Base-by-base conservation (phyloP, 2,797 vertebrate species). In the Malacoraja senta region DNA sequence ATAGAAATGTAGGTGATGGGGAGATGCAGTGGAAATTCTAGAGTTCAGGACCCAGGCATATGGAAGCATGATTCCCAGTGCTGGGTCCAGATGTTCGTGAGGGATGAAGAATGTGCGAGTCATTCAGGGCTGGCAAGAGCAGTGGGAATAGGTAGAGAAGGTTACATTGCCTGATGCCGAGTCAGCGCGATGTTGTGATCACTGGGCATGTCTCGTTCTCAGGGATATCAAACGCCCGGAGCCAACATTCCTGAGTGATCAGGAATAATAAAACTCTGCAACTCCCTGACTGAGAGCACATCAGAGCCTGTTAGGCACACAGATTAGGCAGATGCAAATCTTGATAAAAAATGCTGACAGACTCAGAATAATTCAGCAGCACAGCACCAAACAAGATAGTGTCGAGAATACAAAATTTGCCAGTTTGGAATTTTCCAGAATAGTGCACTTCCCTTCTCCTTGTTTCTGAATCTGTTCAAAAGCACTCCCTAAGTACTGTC, bases 231-330 rank as follows among this genome's bases (percentile, higher is more conserved):
- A 93, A 74, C 86, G 94, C 94, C 94, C 0, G 1, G 8, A 83
- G 94, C 93, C 17, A 65, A 93, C 53, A 88, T 8, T n/a, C 83
- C 35, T 0, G 93, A 88, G 88, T 93, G 93, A 86, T 8, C 86
- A 91, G 93, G 86, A 78, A 93, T 95, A 68, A 93, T 0, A 15
- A 63, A 91, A 94, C 95, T 93, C 13, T 93, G 93, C 91, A 53
- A 84, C 44, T 88, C 61, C 1, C 63, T 72, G 24, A 84, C 93
- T 2, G 93, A 24, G 8, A 3, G 74, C 93, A 93, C 94, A 95
- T 95, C 95, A 92, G 93, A 93, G 93, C 95, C 93, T 88, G 94
- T 95, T 94, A 94, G 94, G 86, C 83, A 93, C 93, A 58, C 93
- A 94, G 93, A 93, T 88, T 38, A 61, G 35, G 93, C 68, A 38